phyloP scores from a whole-genome alignment of 2,797 vertebrate species.

The Bradypodion pumilum region DNA sequence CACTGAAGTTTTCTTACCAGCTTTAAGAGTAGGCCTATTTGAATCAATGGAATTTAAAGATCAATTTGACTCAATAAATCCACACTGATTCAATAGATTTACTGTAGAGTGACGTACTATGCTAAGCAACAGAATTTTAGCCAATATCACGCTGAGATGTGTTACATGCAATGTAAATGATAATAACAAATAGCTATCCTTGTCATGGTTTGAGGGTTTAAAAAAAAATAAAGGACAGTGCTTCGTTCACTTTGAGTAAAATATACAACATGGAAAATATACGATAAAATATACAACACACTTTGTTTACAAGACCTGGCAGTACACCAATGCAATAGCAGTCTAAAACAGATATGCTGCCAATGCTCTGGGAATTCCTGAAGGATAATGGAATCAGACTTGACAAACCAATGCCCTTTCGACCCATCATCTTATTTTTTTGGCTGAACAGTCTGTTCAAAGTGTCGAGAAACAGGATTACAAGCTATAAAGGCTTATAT shows the following conservation, averaged over 20 bases:
- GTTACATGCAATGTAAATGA: not conserved
- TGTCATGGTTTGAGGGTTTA: not conserved
- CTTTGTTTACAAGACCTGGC: not conserved
- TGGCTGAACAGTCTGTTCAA: slow-evolving; percentile 34
- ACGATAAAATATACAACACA: not conserved
- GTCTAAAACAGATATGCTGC: not conserved
- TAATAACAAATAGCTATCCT: not conserved
- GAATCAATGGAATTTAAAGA: no score
- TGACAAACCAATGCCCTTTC: not conserved
- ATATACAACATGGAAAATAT: not conserved
- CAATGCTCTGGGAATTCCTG: slow-evolving; percentile 29
- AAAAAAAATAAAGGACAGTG: not conserved
- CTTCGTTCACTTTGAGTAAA: not conserved
- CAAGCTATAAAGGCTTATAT: slow-evolving; percentile 12
- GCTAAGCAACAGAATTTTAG: no score
- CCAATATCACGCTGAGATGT: no score
- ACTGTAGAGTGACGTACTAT: no score
- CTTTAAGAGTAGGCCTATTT: no score
- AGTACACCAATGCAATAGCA: not conserved
- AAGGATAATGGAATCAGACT: slow-evolving; percentile 20
- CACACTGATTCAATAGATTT: no score
- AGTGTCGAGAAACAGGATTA: slow-evolving; percentile 8
- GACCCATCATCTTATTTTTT: not conserved
- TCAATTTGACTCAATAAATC: no score
- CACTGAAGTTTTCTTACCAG: no score